phyloP scores from a whole-genome alignment of 2,888 invertebrate species.

The Panorpa germanica region DNA sequence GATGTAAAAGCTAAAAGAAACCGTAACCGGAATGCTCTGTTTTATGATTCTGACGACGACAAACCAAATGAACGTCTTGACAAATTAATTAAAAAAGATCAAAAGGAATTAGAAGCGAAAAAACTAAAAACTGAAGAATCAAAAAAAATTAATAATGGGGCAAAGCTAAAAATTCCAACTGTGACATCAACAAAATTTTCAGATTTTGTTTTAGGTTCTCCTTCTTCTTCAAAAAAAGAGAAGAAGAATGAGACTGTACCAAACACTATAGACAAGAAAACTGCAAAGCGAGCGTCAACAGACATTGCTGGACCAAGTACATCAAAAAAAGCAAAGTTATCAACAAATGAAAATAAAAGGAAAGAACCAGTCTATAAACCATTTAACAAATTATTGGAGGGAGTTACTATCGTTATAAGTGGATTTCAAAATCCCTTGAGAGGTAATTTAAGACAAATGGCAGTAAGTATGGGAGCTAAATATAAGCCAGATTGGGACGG shows the following conservation, averaged over 20 bases:
- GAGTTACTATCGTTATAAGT: conserved; percentile 63
- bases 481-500: conserved; percentile 59
- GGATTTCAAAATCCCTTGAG: conserved; percentile 74
- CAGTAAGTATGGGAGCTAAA: conserved; percentile 58
- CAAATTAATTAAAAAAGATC: conserved; percentile 22
- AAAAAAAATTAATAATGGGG: conserved; percentile 11
- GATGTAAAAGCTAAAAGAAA: conserved; percentile 13
- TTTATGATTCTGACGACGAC: conserved; percentile 29
- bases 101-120: conserved; percentile 10
- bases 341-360: conserved; percentile 14
- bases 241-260: conserved; percentile 12
- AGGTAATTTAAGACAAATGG: conserved; percentile 41
- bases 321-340: conserved; percentile 16
- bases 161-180: conserved; percentile 10
- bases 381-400: conserved; percentile 38
- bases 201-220: no score
- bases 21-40: conserved; percentile 24
- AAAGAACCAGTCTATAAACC: conserved; percentile 21
- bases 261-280: conserved; percentile 9
- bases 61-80: conserved; percentile 25
- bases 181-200: conserved; percentile 14
- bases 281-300: conserved; percentile 4
- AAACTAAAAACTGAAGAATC: conserved; percentile 9
- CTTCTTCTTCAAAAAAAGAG: conserved; percentile 15
- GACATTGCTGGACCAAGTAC: conserved; percentile 13